Evolutionary conservation across 2,888 invertebrate genomes (phyloP).

Genomic region (Halictus quadricinctus): DNA sequence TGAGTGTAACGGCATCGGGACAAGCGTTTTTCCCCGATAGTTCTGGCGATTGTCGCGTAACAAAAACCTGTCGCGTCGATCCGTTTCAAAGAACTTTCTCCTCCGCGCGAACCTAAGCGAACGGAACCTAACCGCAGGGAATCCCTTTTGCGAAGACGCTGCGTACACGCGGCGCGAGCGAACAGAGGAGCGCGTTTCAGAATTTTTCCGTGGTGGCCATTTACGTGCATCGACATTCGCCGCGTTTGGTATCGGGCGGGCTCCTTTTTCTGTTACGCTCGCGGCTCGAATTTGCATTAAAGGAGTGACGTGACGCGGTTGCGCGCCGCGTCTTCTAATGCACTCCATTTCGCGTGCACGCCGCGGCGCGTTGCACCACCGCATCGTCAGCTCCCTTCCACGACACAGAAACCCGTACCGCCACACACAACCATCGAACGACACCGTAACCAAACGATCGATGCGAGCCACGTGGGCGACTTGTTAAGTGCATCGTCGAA

Average conservation of each 20-base stretch:
- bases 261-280: conserved; percentile 48
- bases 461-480: conserved; percentile 69
- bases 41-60: background rate
- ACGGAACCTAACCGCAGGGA: conserved; percentile 13
- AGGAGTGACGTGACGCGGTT: conserved; percentile 54
- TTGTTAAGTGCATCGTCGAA: conserved; percentile 70
- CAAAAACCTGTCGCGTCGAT: conserved; percentile 19
- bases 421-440: background rate
- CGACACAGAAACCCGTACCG: background rate
- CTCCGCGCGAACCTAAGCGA: conserved; percentile 3
- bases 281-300: conserved; percentile 56
- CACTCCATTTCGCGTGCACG: conserved; percentile 39
- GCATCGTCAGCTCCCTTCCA: background rate
- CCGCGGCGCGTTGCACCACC: background rate
- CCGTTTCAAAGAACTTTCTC: conserved; percentile 53
- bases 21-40: background rate
- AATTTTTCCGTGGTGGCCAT: conserved; percentile 53
- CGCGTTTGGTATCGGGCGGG: conserved; percentile 54
- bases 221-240: conserved; percentile 48
- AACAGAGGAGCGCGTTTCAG: conserved; percentile 29
- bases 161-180: background rate
- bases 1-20: background rate
- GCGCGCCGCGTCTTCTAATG: conserved; percentile 47
- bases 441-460: conserved; percentile 38
- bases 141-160: conserved; percentile 43